phyloP scores from a whole-genome alignment of 64 coral and sea anemone species.

The Montipora capricornis region DNA sequence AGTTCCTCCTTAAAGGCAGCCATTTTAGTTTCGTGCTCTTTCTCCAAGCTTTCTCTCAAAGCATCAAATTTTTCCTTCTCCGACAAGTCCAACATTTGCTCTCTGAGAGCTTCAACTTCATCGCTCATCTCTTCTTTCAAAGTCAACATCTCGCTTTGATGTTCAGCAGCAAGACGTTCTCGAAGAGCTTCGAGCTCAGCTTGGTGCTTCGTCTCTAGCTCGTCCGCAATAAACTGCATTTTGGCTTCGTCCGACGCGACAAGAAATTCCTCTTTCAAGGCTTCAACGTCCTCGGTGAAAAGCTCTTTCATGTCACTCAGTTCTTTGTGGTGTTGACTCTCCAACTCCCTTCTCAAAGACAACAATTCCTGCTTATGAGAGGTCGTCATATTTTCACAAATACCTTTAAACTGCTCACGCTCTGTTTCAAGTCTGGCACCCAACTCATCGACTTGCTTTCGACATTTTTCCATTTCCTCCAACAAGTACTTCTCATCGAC shows the following conservation, averaged over 20 bases:
- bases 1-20: conserved; percentile 41
- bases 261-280: conserved; percentile 79
- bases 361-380: conserved; percentile 49
- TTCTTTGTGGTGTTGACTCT: conserved; percentile 74
- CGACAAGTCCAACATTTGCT: conserved; percentile 74
- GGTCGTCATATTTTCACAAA: conserved; percentile 39
- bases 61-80: conserved; percentile 86
- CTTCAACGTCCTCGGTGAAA: conserved; percentile 63
- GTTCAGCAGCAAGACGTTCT: conserved; percentile 63
- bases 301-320: conserved; percentile 72
- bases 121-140: conserved; percentile 65
- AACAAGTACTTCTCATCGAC: conserved; percentile 48
- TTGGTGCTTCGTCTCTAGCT: conserved; percentile 80
- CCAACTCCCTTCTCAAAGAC: conserved; percentile 50
- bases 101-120: conserved; percentile 75
- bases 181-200: conserved; percentile 76
- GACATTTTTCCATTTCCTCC: conserved; percentile 67
- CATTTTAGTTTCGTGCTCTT: conserved; percentile 61
- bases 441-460: conserved; percentile 41
- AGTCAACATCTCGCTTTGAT: conserved; percentile 67
- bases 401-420: conserved; percentile 60
- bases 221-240: conserved; percentile 74
- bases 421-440: conserved; percentile 60
- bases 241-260: conserved; percentile 81
- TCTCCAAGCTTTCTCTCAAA: conserved; percentile 76